phyloP scores from a whole-genome alignment of 2,113 vertebrate genomes.

The Oncorhynchus mykiss region DNA sequence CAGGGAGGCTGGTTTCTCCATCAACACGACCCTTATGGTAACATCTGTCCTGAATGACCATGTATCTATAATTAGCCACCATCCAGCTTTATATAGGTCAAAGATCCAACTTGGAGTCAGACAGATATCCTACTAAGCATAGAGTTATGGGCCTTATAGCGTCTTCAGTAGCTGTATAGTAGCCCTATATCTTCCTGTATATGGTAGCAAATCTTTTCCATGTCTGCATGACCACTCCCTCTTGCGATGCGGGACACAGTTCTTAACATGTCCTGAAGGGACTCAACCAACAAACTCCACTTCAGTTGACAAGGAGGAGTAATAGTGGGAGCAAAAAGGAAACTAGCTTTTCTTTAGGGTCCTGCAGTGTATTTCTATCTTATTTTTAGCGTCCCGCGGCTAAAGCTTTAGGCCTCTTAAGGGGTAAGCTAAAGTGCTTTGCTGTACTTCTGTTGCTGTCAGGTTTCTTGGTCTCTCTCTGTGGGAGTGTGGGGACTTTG shows the following conservation, averaged over 20 bases:
- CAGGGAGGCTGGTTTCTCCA: constrained; percentile 25
- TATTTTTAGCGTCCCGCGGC: constrained; percentile 33
- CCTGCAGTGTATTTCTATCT: constrained; percentile 33
- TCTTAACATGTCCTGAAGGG: neutral
- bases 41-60: constrained; percentile 66
- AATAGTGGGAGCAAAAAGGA: constrained; percentile 13
- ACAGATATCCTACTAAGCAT: constrained; percentile 35
- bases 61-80: constrained; percentile 63
- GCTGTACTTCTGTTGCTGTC: constrained; percentile 38
- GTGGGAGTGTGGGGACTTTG: constrained; percentile 33
- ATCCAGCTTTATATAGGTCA: constrained; percentile 70
- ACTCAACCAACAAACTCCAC: neutral
- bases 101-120: constrained; percentile 39
- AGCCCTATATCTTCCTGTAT: neutral
- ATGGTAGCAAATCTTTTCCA: neutral
- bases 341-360: constrained; percentile 7
- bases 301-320: neutral
- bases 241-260: neutral
- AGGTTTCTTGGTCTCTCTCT: constrained; percentile 36
- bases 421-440: constrained; percentile 22
- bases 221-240: neutral
- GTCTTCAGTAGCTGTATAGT: neutral
- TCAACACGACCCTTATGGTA: constrained; percentile 51
- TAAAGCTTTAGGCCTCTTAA: constrained; percentile 19
- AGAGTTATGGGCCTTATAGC: constrained; percentile 22